Base-by-base conservation (phyloP, 2,113 vertebrate genomes). In the Scophthalmus maximus region DNA sequence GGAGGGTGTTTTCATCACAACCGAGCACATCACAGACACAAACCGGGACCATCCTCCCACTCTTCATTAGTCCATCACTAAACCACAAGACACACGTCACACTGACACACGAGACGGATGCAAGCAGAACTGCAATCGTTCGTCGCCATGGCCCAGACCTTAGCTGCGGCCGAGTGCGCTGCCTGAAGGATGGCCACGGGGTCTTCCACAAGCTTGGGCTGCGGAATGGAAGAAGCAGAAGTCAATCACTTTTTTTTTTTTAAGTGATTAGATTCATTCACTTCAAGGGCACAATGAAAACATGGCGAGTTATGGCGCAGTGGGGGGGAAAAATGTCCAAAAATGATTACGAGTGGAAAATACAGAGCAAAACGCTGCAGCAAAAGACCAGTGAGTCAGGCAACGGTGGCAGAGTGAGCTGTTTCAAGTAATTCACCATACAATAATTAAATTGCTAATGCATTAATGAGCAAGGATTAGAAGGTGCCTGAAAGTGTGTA, bases 161-260 rank as follows among this genome's bases (percentile, higher is more conserved):
- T 93, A 85, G 92, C 83, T 79, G 92, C 88, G 58, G 78, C 78
- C 7, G 92, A 85, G 64, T 93, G 93, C 44, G 90, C 51, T 26
- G 91, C 88, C 85, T 94, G 93, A 27, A 94, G 90, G 63, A 94
- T 51, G 59, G 93, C 88, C 82, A 94, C 92, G 0, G 93, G 92
- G 73, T 93, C 94, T 80, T 94, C 92, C 0, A 88, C 89, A 51
- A 1, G 79, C 75, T 90, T 88, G 74, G 88, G 87, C 94, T 96
- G 90, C 49, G 59, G 53, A 66, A 57, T 59, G 61, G 60, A 78
- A 56, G 76, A 69, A 84, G 66, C 26, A 68, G 46, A 50, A 42
- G 81, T 79, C 67, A 73, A 23, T 14, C 17, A 68, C 8, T 47
- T 32, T 63, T 38, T 34, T 46, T 12, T 46, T 46, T 46, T 18